Conservation (phyloP, 2,888 invertebrate species). For the Amphimallon solstitiale region DNA sequence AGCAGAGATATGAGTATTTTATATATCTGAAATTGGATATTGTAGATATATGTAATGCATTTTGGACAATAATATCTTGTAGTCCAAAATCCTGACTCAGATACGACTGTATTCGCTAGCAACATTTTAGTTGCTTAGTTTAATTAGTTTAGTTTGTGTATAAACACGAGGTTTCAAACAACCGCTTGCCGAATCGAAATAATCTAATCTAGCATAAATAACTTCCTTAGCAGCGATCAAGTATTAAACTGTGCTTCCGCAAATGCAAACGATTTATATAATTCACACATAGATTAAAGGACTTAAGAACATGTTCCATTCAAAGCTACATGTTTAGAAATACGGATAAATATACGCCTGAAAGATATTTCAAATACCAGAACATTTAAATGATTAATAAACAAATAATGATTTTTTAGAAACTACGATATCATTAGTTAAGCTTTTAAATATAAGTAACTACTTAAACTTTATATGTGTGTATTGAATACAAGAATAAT, state of each 20-base stretch:
- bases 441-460: no score
- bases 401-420: no score
- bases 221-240: slow-evolving; percentile 28
- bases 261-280: slow-evolving; percentile 14
- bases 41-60: background rate
- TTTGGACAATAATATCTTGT: slow-evolving; percentile 14
- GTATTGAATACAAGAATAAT: no score
- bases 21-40: no score
- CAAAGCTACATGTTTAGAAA: no score
- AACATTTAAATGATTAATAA: no score
- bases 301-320: background rate
- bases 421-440: no score
- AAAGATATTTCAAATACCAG: no score
- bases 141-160: slow-evolving; percentile 35
- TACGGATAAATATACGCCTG: no score
- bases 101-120: background rate
- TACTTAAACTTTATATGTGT: no score
- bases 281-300: background rate
- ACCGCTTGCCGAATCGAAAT: slow-evolving; percentile 30
- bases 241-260: slow-evolving; percentile 24
- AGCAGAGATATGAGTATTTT: no score
- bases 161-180: slow-evolving; percentile 32
- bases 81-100: background rate
- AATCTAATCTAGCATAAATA: slow-evolving; percentile 32
- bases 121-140: slow-evolving; percentile 26